Evolutionary conservation across 2,797 vertebrate genomes (phyloP).

Genomic region (Cyprinodon diabolis): DNA sequence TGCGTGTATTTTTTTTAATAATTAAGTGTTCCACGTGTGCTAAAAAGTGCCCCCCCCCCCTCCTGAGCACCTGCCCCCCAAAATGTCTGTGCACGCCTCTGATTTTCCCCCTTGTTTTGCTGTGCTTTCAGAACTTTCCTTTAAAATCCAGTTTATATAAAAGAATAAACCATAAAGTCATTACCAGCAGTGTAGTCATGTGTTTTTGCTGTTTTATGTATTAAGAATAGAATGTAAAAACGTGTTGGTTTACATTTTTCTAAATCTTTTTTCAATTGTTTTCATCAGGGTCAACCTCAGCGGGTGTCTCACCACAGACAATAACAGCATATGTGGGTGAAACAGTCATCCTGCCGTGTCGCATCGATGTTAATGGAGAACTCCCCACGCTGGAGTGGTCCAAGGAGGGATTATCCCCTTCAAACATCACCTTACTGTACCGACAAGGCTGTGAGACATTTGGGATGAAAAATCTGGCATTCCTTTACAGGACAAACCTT

Average conservation of each 20-base stretch:
- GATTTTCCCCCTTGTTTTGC: no score
- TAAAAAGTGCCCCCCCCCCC: no score
- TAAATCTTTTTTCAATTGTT: neutral
- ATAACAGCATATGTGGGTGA: rapidly evolving
- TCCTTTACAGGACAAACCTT: conserved; percentile 25
- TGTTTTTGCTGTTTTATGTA: neutral
- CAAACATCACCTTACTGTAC: conserved; percentile 12
- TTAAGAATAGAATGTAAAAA: neutral
- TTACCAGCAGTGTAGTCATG: neutral
- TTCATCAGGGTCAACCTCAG: neutral
- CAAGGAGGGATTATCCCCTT: neutral
- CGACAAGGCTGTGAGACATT: conserved; percentile 24
- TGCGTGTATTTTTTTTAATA: no score
- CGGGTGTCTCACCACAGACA: rapidly evolving
- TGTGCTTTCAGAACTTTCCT: neutral
- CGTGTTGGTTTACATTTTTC: neutral
- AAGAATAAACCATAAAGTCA: neutral
- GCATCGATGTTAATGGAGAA: rapidly evolving
- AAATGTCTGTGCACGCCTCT: no score
- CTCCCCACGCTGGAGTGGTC: conserved; percentile 35
- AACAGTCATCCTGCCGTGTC: conserved; percentile 32
- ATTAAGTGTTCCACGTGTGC: no score
- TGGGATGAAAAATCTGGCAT: conserved; percentile 3
- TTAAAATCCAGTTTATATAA: neutral
- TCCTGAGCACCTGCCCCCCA: no score